These are phyloP conservation scores for Botrylloides violaceus DNA, from an alignment of 23 tunicate species.

Conservation along the genomic window DNA sequence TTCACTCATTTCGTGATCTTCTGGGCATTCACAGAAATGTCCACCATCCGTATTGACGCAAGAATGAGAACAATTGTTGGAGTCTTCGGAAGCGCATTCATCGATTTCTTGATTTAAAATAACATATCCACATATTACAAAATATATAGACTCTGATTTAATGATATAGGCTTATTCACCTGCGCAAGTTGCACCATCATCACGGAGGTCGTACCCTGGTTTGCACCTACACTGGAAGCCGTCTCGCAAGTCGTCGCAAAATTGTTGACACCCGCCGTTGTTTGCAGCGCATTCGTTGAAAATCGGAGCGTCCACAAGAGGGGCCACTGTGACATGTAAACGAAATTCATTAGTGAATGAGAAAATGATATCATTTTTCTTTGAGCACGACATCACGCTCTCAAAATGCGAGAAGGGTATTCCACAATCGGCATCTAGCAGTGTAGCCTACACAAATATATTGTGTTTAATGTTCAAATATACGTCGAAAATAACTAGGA, in stretches of 20 bases:
- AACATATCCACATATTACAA: neutral
- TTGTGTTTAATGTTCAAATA: too few relatives aligned
- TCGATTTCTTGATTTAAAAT: constrained; percentile 28
- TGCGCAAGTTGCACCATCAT: constrained; percentile 31
- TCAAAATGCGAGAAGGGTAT: too few relatives aligned
- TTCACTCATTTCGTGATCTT: constrained; percentile 21
- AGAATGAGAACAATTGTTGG: constrained; percentile 32
- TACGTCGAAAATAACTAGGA: too few relatives aligned
- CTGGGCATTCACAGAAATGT: constrained; percentile 82
- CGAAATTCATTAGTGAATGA: neutral
- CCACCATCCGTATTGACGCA: constrained; percentile 60
- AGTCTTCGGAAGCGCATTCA: constrained; percentile 35
- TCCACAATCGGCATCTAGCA: too few relatives aligned
- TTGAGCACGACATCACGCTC: too few relatives aligned
- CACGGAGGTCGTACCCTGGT: constrained; percentile 40
- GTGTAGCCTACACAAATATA: too few relatives aligned
- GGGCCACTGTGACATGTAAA: neutral
- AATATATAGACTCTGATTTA: too few relatives aligned
- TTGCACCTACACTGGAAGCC: constrained; percentile 68
- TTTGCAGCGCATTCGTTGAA: constrained; percentile 71
- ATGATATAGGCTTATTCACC: constrained; percentile 42
- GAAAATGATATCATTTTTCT: too few relatives aligned
- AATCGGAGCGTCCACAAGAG: neutral
- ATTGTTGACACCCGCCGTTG: constrained; percentile 87
- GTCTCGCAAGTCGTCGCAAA: constrained; percentile 37